Evolutionary conservation across 2,888 invertebrate species (phyloP).

Genomic region (Julus scandinavius): DNA sequence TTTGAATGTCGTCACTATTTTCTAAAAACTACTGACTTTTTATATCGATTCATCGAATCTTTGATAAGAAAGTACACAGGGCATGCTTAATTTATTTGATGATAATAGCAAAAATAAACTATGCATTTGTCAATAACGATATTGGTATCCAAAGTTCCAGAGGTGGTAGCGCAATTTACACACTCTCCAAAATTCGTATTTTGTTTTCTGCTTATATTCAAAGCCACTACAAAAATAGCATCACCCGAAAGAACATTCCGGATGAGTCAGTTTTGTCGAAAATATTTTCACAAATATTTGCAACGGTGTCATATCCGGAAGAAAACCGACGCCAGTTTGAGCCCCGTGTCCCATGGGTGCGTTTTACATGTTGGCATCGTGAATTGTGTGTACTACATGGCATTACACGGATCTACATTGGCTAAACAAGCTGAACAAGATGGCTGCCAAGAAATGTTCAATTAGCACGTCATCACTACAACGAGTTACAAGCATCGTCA

Average conservation of each 20-base stretch:
- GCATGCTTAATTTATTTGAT: too few relatives aligned
- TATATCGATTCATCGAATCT: too few relatives aligned
- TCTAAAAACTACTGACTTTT: too few relatives aligned
- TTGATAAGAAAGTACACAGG: too few relatives aligned
- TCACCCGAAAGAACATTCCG: neutral
- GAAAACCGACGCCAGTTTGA: neutral
- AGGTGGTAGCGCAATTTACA: too few relatives aligned
- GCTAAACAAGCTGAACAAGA: neutral
- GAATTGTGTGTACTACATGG: neutral
- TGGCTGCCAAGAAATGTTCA: slow-evolving; percentile 30
- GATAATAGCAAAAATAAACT: too few relatives aligned
- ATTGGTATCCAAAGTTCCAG: too few relatives aligned
- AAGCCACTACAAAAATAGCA: too few relatives aligned
- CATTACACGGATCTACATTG: neutral
- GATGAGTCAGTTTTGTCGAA: neutral
- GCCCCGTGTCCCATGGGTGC: neutral
- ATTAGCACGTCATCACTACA: neutral
- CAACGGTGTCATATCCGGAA: neutral
- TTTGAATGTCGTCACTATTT: too few relatives aligned
- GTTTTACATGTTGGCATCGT: neutral
- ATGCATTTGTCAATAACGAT: too few relatives aligned
- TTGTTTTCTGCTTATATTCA: too few relatives aligned
- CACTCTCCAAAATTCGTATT: too few relatives aligned
- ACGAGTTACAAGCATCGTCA: slow-evolving; percentile 1
- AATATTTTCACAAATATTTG: neutral